These are phyloP conservation scores for Magallana ariakensis DNA, from an alignment of 1,140 invertebrate genomes.

Conservation along the genomic window DNA sequence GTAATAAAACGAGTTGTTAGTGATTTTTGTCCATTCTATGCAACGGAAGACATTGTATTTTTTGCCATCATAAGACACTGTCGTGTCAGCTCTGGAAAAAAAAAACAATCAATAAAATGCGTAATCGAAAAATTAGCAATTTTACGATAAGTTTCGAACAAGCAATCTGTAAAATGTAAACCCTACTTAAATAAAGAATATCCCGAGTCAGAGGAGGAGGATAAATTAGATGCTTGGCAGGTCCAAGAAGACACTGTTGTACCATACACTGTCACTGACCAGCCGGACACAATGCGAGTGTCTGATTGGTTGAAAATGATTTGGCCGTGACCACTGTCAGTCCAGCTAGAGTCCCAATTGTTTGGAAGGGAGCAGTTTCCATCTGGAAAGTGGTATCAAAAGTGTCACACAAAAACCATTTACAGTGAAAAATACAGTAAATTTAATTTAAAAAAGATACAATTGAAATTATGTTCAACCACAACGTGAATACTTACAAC, in stretches of 20 bases:
- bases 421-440: too few relatives aligned
- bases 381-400: conserved; percentile 9
- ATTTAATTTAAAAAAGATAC: too few relatives aligned
- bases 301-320: conserved; percentile 39
- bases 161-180: too few relatives aligned
- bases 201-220: background rate
- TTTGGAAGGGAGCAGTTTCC: conserved; percentile 46
- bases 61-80: background rate
- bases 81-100: background rate
- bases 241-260: conserved; percentile 45
- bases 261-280: conserved; percentile 41
- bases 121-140: too few relatives aligned
- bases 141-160: too few relatives aligned
- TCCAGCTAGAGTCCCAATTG: conserved; percentile 51
- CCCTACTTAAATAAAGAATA: background rate
- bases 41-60: conserved; percentile 40
- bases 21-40: conserved; percentile 38
- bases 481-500: conserved; percentile 39
- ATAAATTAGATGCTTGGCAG: conserved; percentile 40
- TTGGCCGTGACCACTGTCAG: conserved; percentile 46
- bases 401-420: too few relatives aligned
- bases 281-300: conserved; percentile 41
- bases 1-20: conserved; percentile 21
- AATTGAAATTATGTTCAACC: background rate
- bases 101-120: too few relatives aligned